Percentiles rank a stretch among this genome's conserved stretches.
phyloP scores from a whole-genome alignment of 2,113 vertebrate genomes.

The Meleagris gallopavo region DNA sequence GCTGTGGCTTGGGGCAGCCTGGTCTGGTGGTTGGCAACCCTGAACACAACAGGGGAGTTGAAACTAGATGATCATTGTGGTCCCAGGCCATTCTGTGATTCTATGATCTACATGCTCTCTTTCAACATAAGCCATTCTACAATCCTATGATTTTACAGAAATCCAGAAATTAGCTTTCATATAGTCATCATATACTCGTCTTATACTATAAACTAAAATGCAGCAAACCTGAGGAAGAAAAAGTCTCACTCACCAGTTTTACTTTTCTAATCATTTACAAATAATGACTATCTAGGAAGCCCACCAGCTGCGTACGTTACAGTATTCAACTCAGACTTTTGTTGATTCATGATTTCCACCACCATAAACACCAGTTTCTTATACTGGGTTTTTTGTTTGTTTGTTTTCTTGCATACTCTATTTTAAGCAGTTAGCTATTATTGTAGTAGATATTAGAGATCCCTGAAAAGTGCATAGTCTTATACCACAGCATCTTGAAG shows the following conservation, averaged over 20 bases:
- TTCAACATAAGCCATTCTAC: too few species aligned
- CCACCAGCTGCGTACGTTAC: not conserved
- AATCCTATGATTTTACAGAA: not conserved
- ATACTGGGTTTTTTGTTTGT: not conserved
- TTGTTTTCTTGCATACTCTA: not conserved
- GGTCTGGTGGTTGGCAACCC: too few species aligned
- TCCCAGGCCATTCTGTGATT: too few species aligned
- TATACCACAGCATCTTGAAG: not conserved
- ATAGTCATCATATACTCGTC: not conserved
- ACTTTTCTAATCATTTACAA: not conserved
- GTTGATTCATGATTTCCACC: not conserved
- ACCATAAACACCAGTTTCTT: not conserved
- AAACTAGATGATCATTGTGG: too few species aligned
- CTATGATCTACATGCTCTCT: too few species aligned
- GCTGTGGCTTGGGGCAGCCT: too few species aligned
- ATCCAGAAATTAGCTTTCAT: not conserved
- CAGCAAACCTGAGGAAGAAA: not conserved
- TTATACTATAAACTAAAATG: rapidly evolving
- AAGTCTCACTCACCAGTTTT: not conserved
- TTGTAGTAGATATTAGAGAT: not conserved
- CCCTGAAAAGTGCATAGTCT: not conserved
- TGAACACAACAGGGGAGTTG: too few species aligned
- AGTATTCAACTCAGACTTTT: not conserved
- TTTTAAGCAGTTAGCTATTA: not conserved
- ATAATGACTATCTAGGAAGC: not conserved